Percentiles rank a stretch among this genome's conserved stretches.
phyloP scores from a whole-genome alignment of 2,888 invertebrate species.

The Hydrotaea diabolus region DNA sequence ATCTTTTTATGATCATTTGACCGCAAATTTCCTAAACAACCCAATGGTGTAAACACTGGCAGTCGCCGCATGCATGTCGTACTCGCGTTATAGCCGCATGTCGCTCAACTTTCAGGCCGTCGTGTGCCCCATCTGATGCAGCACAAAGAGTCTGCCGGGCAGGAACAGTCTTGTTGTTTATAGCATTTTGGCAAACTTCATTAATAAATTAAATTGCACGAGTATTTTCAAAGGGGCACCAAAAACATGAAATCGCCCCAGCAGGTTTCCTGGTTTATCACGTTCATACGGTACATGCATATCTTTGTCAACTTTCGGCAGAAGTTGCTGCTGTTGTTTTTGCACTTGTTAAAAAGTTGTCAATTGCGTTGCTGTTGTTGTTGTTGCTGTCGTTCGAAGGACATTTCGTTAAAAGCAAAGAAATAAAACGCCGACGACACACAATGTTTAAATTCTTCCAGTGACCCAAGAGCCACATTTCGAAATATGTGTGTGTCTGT shows the following conservation, averaged over 20 bases:
- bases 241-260: neutral
- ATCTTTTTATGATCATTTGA: conserved; percentile 49
- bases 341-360: conserved; percentile 7
- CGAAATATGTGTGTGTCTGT: neutral
- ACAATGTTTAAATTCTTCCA: neutral
- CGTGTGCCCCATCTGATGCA: no score
- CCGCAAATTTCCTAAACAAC: conserved; percentile 52
- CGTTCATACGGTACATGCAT: neutral
- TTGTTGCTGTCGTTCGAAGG: neutral
- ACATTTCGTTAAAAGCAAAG: neutral
- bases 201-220: conserved; percentile 6
- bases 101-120: no score
- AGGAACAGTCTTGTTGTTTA: neutral
- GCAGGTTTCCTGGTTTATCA: neutral
- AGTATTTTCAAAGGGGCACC: neutral
- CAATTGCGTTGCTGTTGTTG: neutral
- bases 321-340: neutral
- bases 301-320: neutral
- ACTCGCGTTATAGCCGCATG: no score
- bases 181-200: neutral
- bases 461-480: neutral
- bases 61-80: neutral
- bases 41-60: conserved; percentile 42
- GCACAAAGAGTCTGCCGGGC: neutral
- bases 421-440: no score